Percentiles rank a stretch among this genome's conserved stretches.
Evolutionary conservation across 2,797 vertebrate species (phyloP).

Genomic region (Etheostoma nigrum): DNA sequence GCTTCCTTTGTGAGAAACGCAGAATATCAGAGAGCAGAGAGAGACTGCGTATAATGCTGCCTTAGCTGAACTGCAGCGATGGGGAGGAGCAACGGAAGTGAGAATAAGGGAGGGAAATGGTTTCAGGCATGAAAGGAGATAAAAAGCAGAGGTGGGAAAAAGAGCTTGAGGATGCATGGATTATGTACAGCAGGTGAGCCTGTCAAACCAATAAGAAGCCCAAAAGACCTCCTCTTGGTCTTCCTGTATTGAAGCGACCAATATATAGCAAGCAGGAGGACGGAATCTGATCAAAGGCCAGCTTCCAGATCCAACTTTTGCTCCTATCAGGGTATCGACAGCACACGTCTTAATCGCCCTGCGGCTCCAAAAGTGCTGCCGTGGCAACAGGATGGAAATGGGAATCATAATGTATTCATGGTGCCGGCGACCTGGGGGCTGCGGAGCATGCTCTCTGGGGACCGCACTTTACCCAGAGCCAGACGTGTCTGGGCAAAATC

Average conservation of each 20-base stretch:
- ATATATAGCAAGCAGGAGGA: constrained; percentile 77
- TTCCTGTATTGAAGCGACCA: constrained; percentile 85
- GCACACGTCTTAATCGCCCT: constrained; percentile 98
- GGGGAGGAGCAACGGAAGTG: constrained; percentile 78
- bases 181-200: constrained; percentile 72
- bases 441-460: constrained; percentile 96
- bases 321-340: constrained; percentile 98
- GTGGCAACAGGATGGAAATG: constrained; percentile 99
- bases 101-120: constrained; percentile 67
- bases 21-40: constrained; percentile 74
- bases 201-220: constrained; percentile 67
- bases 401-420: constrained; percentile 99
- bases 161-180: constrained; percentile 60
- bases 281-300: constrained; percentile 96
- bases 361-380: constrained; percentile 99
- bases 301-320: constrained; percentile 96
- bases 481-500: constrained; percentile 99
- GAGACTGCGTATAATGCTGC: constrained; percentile 75
- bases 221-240: constrained; percentile 65
- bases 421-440: constrained; percentile 99
- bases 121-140: constrained; percentile 73
- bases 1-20: constrained; percentile 79
- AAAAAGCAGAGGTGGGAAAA: constrained; percentile 58
- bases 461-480: constrained; percentile 99
- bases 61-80: constrained; percentile 78